These are phyloP conservation scores for Tenthredo notha DNA, from an alignment of 2,888 invertebrate genomes.

Conservation along the genomic window DNA sequence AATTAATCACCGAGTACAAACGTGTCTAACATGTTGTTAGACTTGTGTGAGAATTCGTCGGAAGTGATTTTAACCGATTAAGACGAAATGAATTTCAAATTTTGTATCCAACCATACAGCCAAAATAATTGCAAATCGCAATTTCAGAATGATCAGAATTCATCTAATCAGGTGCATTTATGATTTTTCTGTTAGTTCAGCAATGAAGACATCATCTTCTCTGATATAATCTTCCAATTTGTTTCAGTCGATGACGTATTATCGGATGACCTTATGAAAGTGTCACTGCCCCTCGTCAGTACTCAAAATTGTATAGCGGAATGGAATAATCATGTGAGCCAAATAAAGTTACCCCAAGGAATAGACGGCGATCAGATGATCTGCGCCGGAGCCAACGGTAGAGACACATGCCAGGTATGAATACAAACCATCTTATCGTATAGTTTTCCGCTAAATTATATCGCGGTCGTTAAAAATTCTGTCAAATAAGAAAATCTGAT, in stretches of 20 bases:
- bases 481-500: no score
- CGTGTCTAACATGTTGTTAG: no score
- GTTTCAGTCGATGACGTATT: conserved; percentile 68
- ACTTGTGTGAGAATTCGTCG: no score
- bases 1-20: no score
- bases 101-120: no score
- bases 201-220: not conserved
- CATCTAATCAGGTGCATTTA: no score
- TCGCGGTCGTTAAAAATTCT: no score
- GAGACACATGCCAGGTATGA: conserved; percentile 81
- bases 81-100: no score
- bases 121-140: no score
- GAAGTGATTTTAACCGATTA: no score
- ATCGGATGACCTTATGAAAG: conserved; percentile 79
- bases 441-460: no score
- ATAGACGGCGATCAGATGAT: conserved; percentile 79
- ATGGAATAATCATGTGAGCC: conserved; percentile 69
- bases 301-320: conserved; percentile 74
- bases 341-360: conserved; percentile 73
- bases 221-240: conserved; percentile 25
- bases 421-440: not conserved
- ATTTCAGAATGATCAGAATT: no score
- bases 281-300: conserved; percentile 77
- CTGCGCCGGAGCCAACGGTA: conserved; percentile 80
- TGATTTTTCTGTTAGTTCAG: not conserved